Conservation (phyloP, 1,140 invertebrate species). For the Lepidurus arcticus region DNA sequence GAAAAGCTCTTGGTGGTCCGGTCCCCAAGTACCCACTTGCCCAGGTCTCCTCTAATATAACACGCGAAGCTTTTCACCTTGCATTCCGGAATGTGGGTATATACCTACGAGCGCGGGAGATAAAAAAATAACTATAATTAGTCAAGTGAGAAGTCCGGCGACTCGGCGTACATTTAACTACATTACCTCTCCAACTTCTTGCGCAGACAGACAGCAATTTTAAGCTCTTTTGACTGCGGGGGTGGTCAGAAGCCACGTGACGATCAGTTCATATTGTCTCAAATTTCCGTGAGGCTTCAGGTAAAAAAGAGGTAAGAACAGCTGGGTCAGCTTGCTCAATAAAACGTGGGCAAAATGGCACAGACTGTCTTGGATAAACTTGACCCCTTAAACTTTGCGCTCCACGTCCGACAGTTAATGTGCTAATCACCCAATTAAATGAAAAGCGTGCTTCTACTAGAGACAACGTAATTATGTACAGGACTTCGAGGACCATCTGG, state of each 20-base stretch:
- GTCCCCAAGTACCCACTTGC: neutral
- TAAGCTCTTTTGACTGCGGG: neutral
- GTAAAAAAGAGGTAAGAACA: no score
- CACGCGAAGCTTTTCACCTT: neutral
- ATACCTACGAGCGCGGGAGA: neutral
- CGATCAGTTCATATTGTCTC: no score
- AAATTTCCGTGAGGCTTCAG: no score
- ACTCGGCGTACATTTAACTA: neutral
- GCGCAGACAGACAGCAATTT: neutral
- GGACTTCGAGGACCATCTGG: neutral
- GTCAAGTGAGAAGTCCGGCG: neutral
- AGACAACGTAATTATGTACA: neutral
- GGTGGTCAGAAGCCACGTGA: neutral
- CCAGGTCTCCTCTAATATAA: neutral
- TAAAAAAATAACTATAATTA: neutral
- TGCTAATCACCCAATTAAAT: neutral
- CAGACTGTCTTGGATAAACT: neutral
- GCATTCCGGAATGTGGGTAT: neutral
- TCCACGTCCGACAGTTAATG: neutral
- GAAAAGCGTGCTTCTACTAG: conserved; percentile 1
- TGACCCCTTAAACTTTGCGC: neutral
- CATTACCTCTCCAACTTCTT: neutral
- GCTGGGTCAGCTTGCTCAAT: no score
- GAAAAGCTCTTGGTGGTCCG: neutral
- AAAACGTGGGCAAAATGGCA: no score